phyloP scores from a whole-genome alignment of 2,888 invertebrate species.

The Diadegma fenestrale region DNA sequence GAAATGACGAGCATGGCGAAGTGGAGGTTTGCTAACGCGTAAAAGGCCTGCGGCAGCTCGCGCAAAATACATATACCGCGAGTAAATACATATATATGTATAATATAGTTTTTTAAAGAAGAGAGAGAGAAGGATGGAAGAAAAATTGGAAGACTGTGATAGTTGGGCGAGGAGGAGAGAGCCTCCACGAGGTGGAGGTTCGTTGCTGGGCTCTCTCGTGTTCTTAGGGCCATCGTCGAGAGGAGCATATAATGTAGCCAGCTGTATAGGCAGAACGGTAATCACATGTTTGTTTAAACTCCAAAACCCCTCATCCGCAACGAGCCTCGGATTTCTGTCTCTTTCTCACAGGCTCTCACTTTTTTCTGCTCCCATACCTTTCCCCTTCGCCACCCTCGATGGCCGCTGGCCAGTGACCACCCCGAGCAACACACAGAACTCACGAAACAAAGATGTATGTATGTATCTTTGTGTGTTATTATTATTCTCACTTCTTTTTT shows the following conservation, averaged over 20 bases:
- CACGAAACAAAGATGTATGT: constrained; percentile 79
- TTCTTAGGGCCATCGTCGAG: constrained; percentile 41
- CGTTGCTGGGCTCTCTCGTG: constrained; percentile 31
- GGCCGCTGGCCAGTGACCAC: constrained; percentile 80
- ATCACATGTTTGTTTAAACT: constrained; percentile 85
- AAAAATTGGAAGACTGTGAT: neutral
- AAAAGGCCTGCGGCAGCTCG: constrained; percentile 18
- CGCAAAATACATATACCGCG: constrained; percentile 13
- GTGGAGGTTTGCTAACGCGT: constrained; percentile 32
- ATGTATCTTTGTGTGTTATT: constrained; percentile 48
- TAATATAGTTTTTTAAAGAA: constrained; percentile 1
- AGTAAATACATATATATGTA: neutral
- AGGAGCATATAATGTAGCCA: constrained; percentile 82
- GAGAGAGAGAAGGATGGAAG: constrained; percentile 42
- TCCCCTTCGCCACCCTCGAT: constrained; percentile 77
- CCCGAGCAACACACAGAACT: constrained; percentile 76
- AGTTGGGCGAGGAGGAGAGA: neutral
- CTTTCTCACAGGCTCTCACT: constrained; percentile 14
- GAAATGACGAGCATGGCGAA: constrained; percentile 29
- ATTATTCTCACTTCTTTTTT: constrained; percentile 46
- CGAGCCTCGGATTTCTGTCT: constrained; percentile 64
- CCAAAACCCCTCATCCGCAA: constrained; percentile 84
- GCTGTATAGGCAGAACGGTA: constrained; percentile 83
- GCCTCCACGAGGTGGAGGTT: neutral
- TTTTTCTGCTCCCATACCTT: constrained; percentile 57